Evolutionary conservation across 37 sponge, comb jelly and placozoan species (phyloP).

Genomic region (Crambe crambe): DNA sequence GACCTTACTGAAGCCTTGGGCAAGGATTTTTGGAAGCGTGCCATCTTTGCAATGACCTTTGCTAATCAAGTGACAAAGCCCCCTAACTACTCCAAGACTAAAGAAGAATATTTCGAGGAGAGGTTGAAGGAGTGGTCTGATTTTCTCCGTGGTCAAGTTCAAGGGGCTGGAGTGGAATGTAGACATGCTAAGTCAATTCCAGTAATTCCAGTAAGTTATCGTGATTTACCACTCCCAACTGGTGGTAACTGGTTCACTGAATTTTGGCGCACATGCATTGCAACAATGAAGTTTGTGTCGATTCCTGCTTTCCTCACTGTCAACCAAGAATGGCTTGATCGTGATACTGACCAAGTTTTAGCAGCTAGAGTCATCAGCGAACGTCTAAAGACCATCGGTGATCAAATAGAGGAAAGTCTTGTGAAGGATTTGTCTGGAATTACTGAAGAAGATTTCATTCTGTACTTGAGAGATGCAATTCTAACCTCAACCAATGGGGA

Average conservation of each 20-base stretch:
- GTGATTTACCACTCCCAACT: neutral
- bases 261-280: conserved; percentile 8
- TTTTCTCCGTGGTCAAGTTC: neutral
- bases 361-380: neutral
- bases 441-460: neutral
- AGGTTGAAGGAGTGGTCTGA: neutral
- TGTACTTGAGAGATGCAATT: neutral
- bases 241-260: neutral
- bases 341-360: neutral
- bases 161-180: neutral
- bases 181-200: neutral
- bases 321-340: neutral
- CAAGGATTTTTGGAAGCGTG: conserved; percentile 6
- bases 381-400: neutral
- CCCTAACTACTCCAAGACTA: neutral
- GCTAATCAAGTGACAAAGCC: neutral
- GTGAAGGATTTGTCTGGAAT: neutral
- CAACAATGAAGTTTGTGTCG: neutral
- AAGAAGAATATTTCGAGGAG: neutral
- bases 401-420: neutral
- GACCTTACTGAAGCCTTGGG: conserved; percentile 9
- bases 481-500: no score
- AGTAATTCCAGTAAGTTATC: conserved; percentile 8
- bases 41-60: conserved; percentile 5
- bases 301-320: neutral